Evolutionary conservation across 2,888 invertebrate genomes (phyloP), one percentile per base, ranked within the genome.

Genomic region (Dermolepida albohirtum): DNA sequence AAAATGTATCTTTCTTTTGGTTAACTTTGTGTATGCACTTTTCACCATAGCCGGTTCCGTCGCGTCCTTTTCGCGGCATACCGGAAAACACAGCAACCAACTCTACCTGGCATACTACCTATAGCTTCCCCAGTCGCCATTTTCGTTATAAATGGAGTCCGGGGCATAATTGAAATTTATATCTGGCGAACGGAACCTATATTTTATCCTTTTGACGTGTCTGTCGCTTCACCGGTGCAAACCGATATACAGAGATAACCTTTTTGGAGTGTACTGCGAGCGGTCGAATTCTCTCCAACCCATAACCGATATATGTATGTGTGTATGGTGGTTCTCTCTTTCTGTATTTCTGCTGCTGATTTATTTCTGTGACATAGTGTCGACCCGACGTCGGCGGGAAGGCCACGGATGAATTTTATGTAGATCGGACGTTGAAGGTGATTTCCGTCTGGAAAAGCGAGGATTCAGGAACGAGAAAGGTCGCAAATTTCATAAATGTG

Each of bases 171-270:
- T 62, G 59, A 62, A 62, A 62, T 62, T 47, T 62, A 62, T 62
- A 62, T 62, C 59, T 47, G 1, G 34, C 47, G 59, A 47, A 62
- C 59, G 59, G 59, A 62, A 62, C 39, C 47, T 62, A 62, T 62
- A 62, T 62, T 62, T 62, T 47, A 62, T n/a, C 59, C 59, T 44
- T 62, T 62, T 62, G 59, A 62, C 59, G 17, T 62, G 59, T 62
- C 59, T 62, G 59, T 62, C 59, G 59, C 47, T 47, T 62, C 59
- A 47, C 47, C 47, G 29, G 14, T 10, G 57, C 29, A 62, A 62
- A 62, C 59, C 47, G 59, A 62, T 62, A 34, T 34, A 62, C 44
- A 47, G 44, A 47, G 59, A 62, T 62, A 62, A 62, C 59, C 47
- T 10, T 47, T 47, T 29, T 34, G 34, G 47, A 62, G 59, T 62